Percentiles rank a stretch among this genome's conserved stretches.
Evolutionary conservation across 2,888 invertebrate species (phyloP).

Genomic region (Ellobium chinense): DNA sequence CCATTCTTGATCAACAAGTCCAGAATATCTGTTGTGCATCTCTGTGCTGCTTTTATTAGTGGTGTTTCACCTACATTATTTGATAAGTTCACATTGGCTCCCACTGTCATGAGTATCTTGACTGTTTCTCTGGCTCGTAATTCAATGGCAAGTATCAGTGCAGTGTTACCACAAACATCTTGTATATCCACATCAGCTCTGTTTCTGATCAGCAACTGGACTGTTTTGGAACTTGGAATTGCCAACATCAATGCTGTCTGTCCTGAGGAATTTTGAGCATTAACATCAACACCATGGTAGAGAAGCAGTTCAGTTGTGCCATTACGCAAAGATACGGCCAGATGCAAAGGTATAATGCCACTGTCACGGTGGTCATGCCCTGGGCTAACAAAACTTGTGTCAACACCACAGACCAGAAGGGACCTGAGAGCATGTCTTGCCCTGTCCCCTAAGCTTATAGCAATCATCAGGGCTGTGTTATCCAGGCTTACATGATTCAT

Average conservation of each 20-base stretch:
- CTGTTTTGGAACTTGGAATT: background rate
- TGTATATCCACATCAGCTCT: conserved; percentile 25
- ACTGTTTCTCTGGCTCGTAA: background rate
- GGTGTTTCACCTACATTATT: conserved; percentile 14
- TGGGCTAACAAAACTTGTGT: conserved; percentile 1
- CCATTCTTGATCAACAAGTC: background rate
- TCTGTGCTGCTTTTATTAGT: conserved; percentile 6
- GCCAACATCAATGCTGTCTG: conserved; percentile 6
- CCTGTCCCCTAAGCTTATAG: background rate
- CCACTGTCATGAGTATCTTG: conserved; percentile 18
- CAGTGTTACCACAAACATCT: background rate
- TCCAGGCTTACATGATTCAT: background rate
- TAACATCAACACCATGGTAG: conserved; percentile 16
- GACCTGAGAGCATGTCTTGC: background rate
- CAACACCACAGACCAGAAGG: conserved; percentile 13
- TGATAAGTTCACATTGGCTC: conserved; percentile 10
- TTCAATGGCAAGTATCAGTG: background rate
- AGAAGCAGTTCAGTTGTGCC: background rate
- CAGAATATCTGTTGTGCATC: background rate
- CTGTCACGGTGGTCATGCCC: background rate
- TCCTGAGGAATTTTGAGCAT: background rate
- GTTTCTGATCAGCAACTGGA: background rate
- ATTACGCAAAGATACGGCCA: background rate
- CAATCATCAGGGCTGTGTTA: background rate
- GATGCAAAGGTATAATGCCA: conserved; percentile 5